A percentile compares a stretch with the other conserved stretches of the same genome.
Conservation (phyloP, 2,113 vertebrate genomes). For the Pycnonotus jocosus region DNA sequence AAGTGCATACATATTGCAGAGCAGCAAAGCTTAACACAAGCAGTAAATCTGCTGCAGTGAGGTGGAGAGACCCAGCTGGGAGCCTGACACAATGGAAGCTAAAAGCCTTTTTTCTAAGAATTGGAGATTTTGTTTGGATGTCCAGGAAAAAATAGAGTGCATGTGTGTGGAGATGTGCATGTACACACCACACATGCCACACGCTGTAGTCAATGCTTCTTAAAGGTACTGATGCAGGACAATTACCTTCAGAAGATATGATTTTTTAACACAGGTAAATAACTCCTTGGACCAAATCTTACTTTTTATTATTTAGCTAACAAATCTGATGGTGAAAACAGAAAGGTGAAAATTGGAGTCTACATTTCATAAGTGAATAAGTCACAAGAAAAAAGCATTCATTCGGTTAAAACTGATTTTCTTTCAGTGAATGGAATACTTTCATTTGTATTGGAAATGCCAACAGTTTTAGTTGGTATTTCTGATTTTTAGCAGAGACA, state of each 20-base stretch:
- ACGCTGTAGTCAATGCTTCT: neutral
- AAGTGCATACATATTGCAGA: neutral
- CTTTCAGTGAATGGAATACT: neutral
- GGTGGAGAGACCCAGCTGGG: neutral
- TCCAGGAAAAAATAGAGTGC: neutral
- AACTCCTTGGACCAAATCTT: neutral
- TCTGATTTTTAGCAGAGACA: neutral
- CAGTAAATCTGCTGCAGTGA: slow-evolving; percentile 9
- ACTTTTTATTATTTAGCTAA: neutral
- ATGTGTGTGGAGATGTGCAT: neutral
- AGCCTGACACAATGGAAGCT: neutral
- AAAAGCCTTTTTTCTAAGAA: neutral
- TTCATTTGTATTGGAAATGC: neutral
- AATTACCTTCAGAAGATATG: neutral
- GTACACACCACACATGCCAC: neutral
- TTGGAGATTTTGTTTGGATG: neutral
- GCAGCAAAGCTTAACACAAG: neutral
- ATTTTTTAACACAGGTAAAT: neutral
- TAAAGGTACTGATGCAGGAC: neutral
- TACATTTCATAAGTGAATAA: neutral
- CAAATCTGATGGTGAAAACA: neutral
- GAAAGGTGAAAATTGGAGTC: neutral
- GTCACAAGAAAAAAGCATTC: neutral
- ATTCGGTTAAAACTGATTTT: neutral
- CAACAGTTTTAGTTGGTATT: neutral